Conservation (phyloP, 2,797 vertebrate species). For the Ptychadena robeensis region DNA sequence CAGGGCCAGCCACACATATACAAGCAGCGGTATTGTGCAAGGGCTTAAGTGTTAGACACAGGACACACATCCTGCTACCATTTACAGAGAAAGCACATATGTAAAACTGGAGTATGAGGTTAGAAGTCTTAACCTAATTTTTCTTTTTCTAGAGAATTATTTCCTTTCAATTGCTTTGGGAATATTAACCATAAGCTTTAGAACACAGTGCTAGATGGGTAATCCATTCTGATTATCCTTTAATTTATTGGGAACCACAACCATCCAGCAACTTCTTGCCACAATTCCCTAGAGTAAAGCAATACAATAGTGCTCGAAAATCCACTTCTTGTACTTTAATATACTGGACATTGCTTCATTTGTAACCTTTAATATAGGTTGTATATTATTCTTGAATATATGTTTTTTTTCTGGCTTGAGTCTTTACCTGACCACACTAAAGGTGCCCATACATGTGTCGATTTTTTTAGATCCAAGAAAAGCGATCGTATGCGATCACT, state of each 20-base stretch:
- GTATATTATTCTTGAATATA: not conserved
- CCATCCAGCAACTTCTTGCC: slow-evolving; percentile 1
- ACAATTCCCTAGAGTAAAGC: not conserved
- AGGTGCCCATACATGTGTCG: too few species aligned
- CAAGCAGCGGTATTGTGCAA: slow-evolving; percentile 50
- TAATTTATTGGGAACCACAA: slow-evolving; percentile 2
- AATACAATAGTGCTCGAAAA: slow-evolving; percentile 5
- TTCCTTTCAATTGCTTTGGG: slow-evolving; percentile 20
- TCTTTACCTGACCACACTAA: not conserved
- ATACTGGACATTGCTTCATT: not conserved
- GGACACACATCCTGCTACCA: slow-evolving; percentile 16
- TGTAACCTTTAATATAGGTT: not conserved
- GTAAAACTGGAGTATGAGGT: slow-evolving; percentile 9
- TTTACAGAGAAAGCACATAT: slow-evolving; percentile 25
- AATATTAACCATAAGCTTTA: slow-evolving; percentile 22
- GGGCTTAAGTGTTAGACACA: slow-evolving; percentile 38
- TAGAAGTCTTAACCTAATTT: slow-evolving; percentile 23
- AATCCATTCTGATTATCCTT: not conserved
- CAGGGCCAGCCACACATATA: slow-evolving; percentile 30
- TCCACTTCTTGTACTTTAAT: not conserved
- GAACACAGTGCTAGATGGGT: slow-evolving; percentile 9
- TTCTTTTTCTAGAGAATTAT: slow-evolving; percentile 1
- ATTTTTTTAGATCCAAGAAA: too few species aligned
- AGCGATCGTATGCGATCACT: too few species aligned
- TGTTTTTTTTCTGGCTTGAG: not conserved